A percentile compares a stretch with the other conserved stretches of the same genome.
Evolutionary conservation across 1,140 invertebrate species (phyloP).

Genomic region (Andrena cerasifolii): DNA sequence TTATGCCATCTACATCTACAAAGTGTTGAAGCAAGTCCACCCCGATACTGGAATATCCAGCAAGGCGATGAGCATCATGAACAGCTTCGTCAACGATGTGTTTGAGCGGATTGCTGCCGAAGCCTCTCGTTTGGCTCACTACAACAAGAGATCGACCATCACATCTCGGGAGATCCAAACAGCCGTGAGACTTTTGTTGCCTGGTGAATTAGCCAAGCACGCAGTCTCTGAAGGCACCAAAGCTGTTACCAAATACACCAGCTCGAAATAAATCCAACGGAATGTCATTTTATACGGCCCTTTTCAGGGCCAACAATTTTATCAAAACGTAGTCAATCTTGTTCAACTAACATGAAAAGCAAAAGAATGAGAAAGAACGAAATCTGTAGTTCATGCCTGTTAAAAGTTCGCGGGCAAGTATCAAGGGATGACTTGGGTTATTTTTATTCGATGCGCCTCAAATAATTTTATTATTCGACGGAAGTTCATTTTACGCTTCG

Average conservation of each 20-base stretch:
- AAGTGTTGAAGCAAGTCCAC: slow-evolving; percentile 87
- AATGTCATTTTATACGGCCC: slow-evolving; percentile 55
- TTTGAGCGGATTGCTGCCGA: slow-evolving; percentile 86
- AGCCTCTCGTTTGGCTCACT: slow-evolving; percentile 81
- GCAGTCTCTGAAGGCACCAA: slow-evolving; percentile 60
- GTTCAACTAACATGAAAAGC: too few relatives aligned
- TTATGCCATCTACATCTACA: slow-evolving; percentile 89
- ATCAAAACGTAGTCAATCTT: slow-evolving; percentile 15
- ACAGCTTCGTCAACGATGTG: slow-evolving; percentile 85
- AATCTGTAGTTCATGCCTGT: too few relatives aligned
- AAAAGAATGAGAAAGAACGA: too few relatives aligned
- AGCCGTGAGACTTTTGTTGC: slow-evolving; percentile 79
- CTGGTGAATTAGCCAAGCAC: slow-evolving; percentile 76
- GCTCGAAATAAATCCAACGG: slow-evolving; percentile 60
- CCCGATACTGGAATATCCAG: slow-evolving; percentile 83
- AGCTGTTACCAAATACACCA: slow-evolving; percentile 70
- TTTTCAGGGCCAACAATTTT: slow-evolving; percentile 69
- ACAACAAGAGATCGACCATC: slow-evolving; percentile 83
- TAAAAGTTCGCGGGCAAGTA: too few relatives aligned
- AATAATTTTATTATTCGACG: too few relatives aligned
- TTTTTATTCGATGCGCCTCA: too few relatives aligned
- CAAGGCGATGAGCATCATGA: slow-evolving; percentile 87
- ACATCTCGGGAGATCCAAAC: slow-evolving; percentile 80
- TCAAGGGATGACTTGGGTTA: too few relatives aligned
- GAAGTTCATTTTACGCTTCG: too few relatives aligned